Percentiles rank a stretch among this genome's conserved stretches.
Evolutionary conservation across 2,888 invertebrate genomes (phyloP).

Genomic region (Caenorhabditis sp.): DNA sequence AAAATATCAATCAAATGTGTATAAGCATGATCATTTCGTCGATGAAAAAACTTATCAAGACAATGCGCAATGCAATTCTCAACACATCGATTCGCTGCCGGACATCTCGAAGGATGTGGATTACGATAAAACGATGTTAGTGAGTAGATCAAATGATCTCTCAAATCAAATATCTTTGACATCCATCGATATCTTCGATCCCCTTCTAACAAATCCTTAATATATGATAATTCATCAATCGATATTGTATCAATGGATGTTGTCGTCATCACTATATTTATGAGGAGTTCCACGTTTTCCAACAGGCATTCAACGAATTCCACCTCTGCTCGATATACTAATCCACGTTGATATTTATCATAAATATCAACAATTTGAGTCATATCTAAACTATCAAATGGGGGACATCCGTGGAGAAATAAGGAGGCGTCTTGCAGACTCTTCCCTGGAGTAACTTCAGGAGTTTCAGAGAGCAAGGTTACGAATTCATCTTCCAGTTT

Average conservation of each 20-base stretch:
- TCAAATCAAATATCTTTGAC: conserved; percentile 90
- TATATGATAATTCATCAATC: conserved; percentile 9
- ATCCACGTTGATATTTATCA: conserved; percentile 45
- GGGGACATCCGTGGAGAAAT: conserved; percentile 33
- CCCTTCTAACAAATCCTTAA: conserved; percentile 25
- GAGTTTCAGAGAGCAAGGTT: conserved; percentile 36
- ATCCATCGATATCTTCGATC: conserved; percentile 83
- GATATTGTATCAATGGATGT: conserved; percentile 1
- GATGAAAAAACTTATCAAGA: conserved; percentile 33
- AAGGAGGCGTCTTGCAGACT: conserved; percentile 39
- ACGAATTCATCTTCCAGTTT: conserved; percentile 48
- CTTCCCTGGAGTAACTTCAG: conserved; percentile 48
- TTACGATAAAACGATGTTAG: conserved; percentile 40
- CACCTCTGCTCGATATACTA: conserved; percentile 12
- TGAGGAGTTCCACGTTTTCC: conserved; percentile 55
- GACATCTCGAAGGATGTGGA: conserved; percentile 43
- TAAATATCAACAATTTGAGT: conserved; percentile 50
- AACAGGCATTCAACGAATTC: conserved; percentile 57
- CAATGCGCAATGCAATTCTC: conserved; percentile 39
- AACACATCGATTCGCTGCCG: conserved; percentile 41
- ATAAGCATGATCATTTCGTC: conserved; percentile 14
- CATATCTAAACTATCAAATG: conserved; percentile 47
- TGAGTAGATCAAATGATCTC: conserved; percentile 91
- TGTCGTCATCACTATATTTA: conserved; percentile 7
- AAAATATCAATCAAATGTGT: conserved; percentile 23